phyloP scores from a whole-genome alignment of 1,140 invertebrate species.

The Glomeris maerens region DNA sequence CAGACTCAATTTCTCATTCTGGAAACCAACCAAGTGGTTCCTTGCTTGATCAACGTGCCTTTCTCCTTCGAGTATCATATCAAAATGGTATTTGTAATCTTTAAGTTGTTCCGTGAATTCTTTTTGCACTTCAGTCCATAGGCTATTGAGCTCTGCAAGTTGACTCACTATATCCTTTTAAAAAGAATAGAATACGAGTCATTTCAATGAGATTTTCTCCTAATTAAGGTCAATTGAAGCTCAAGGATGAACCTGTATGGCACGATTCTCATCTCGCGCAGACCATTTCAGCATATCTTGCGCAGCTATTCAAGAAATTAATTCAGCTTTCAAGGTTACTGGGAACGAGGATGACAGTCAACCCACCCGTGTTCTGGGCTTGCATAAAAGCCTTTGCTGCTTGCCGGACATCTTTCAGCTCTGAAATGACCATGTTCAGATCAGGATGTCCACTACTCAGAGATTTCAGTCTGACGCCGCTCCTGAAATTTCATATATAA shows the following conservation, averaged over 20 bases:
- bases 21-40: constrained; percentile 31
- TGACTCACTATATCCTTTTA: constrained; percentile 35
- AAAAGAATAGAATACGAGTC: constrained; percentile 6
- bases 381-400: constrained; percentile 33
- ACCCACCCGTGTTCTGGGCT: constrained; percentile 32
- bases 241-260: constrained; percentile 28
- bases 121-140: constrained; percentile 39
- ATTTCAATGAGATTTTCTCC: not conserved
- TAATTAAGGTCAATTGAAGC: not conserved
- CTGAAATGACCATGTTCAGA: constrained; percentile 39
- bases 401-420: constrained; percentile 36
- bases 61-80: constrained; percentile 39
- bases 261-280: constrained; percentile 37
- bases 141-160: constrained; percentile 33
- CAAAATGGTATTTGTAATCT: constrained; percentile 36
- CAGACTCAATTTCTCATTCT: too few relatives aligned
- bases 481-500: constrained; percentile 28
- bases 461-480: constrained; percentile 37
- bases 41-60: constrained; percentile 34
- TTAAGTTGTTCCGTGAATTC: constrained; percentile 39
- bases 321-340: too few relatives aligned
- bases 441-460: constrained; percentile 36
- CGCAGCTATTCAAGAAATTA: constrained; percentile 25
- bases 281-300: constrained; percentile 40
- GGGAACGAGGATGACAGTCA: too few relatives aligned